phyloP scores from a whole-genome alignment of 2,113 vertebrate species.

The Nesoenas mayeri region DNA sequence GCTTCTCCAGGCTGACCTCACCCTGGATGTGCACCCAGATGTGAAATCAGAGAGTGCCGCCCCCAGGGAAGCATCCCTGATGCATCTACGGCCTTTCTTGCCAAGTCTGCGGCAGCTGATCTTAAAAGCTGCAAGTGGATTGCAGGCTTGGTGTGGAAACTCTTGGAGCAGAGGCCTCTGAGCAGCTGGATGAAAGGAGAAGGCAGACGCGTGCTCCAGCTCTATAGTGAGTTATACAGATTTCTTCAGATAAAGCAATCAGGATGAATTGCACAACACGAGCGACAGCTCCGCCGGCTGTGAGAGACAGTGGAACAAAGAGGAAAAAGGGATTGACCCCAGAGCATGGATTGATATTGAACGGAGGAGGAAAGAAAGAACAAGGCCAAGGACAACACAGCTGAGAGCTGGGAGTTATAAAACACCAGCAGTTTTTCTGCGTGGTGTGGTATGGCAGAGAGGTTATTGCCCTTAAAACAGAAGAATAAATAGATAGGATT shows the following conservation, averaged over 20 bases:
- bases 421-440: background rate
- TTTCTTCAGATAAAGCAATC: background rate
- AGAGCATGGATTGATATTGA: background rate
- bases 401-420: background rate
- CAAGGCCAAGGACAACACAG: background rate
- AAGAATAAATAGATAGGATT: background rate
- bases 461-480: background rate
- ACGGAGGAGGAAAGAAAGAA: background rate
- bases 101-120: background rate
- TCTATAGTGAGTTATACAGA: background rate
- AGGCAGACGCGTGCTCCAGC: background rate
- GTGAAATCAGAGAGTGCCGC: background rate
- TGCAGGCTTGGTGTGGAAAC: rapidly evolving
- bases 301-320: background rate
- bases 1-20: background rate
- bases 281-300: background rate
- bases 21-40: background rate
- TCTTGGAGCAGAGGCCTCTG: background rate
- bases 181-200: background rate
- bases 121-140: background rate
- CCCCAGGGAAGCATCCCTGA: background rate
- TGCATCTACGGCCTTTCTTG: background rate
- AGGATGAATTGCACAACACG: background rate
- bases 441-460: background rate
- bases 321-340: background rate